A percentile compares a stretch with the other conserved stretches of the same genome.
phyloP scores from a whole-genome alignment of 2,797 vertebrate species.

The Parauchenoglanis ngamensis region DNA sequence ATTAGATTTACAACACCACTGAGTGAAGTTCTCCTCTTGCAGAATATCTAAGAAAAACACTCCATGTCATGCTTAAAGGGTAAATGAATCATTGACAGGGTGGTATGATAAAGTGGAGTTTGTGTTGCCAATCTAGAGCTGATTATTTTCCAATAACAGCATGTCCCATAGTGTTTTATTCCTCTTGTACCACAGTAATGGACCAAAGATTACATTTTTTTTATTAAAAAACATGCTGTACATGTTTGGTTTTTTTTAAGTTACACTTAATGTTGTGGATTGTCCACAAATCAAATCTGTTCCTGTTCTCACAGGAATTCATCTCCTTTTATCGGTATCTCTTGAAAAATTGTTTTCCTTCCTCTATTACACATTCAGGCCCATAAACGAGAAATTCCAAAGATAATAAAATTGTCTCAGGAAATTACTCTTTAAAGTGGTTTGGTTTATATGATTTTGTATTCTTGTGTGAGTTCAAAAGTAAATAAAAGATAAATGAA shows the following conservation, averaged over 20 bases:
- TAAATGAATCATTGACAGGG: background rate
- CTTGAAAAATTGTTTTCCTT: background rate
- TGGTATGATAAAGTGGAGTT: too few species aligned
- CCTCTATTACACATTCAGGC: background rate
- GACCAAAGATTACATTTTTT: too few species aligned
- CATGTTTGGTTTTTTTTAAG: background rate
- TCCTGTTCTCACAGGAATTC: background rate
- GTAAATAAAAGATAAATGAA: background rate
- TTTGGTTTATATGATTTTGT: too few species aligned
- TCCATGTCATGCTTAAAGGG: background rate
- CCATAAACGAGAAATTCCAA: background rate
- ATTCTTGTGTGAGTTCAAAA: too few species aligned
- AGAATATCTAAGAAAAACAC: background rate
- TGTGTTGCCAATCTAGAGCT: too few species aligned
- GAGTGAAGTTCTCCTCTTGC: background rate
- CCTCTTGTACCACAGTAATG: too few species aligned
- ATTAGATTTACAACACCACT: background rate
- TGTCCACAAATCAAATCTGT: too few species aligned
- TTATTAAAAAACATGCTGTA: background rate
- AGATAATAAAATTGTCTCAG: background rate
- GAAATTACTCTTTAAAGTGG: too few species aligned
- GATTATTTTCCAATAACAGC: too few species aligned
- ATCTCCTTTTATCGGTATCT: background rate
- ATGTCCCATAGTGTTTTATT: too few species aligned
- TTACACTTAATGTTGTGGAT: background rate